Evolutionary conservation across 2,113 vertebrate species (phyloP).

Genomic region (Meles meles): DNA sequence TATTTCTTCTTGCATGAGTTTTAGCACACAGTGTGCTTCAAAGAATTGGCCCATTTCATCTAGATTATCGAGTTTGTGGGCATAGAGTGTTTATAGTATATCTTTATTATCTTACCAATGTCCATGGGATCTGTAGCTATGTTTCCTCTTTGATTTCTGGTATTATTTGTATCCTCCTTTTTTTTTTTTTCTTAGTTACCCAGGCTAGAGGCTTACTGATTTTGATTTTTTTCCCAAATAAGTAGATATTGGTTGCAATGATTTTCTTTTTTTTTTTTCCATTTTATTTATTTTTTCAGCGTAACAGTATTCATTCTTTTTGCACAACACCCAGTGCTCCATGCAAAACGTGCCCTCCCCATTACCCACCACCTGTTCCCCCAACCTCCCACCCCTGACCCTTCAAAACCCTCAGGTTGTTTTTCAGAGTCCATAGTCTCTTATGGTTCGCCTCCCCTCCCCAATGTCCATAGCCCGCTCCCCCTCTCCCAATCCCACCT

Average conservation of each 20-base stretch:
- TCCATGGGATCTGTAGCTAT: neutral
- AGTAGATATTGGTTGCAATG: neutral
- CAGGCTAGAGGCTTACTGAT: neutral
- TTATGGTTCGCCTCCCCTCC: no score
- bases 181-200: neutral
- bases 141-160: neutral
- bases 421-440: no score
- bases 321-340: no score
- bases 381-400: no score
- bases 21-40: neutral
- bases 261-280: neutral
- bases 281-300: no score
- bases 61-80: neutral
- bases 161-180: neutral
- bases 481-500: no score
- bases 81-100: neutral
- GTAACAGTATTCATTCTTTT: no score
- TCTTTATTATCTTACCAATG: neutral
- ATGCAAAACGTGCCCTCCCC: no score
- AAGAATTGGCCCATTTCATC: neutral
- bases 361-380: no score
- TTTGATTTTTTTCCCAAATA: neutral
- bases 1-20: neutral
- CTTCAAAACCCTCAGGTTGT: no score
- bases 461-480: no score